These are phyloP conservation scores for Belonocnema kinseyi DNA, from an alignment of 1,140 invertebrate species.

Conservation along the genomic window DNA sequence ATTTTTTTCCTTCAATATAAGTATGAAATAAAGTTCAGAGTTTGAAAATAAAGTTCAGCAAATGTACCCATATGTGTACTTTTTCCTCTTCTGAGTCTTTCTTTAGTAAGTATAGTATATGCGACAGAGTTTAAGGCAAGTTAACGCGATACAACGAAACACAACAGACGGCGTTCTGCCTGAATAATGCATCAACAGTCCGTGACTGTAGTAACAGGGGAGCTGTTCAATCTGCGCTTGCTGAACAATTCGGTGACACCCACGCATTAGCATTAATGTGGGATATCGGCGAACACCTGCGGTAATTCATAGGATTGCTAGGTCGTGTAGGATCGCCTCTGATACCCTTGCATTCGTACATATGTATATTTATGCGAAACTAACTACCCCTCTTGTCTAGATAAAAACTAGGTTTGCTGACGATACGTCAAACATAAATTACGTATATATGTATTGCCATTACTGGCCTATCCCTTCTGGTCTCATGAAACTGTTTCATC, in stretches of 20 bases:
- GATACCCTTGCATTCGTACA: slow-evolving; percentile 45
- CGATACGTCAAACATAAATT: background rate
- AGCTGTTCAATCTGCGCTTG: slow-evolving; percentile 70
- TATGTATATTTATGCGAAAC: slow-evolving; percentile 49
- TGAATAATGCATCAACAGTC: slow-evolving; percentile 72
- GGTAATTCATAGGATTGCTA: slow-evolving; percentile 69
- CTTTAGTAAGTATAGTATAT: slow-evolving; percentile 33
- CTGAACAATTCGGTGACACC: slow-evolving; percentile 71
- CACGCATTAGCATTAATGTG: slow-evolving; percentile 70
- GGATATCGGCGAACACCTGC: slow-evolving; percentile 67
- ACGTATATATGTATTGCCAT: background rate
- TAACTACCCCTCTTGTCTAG: background rate
- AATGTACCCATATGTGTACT: too few species aligned
- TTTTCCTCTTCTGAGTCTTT: slow-evolving; percentile 33
- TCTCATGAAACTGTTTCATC: background rate
- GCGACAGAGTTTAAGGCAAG: slow-evolving; percentile 67
- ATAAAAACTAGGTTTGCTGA: slow-evolving; percentile 14
- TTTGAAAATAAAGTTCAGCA: too few species aligned
- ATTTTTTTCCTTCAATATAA: slow-evolving; percentile 47
- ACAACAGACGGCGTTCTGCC: slow-evolving; percentile 66
- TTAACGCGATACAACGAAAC: slow-evolving; percentile 67
- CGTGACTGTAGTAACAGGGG: slow-evolving; percentile 60
- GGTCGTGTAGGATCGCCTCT: slow-evolving; percentile 52
- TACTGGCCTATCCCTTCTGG: background rate
- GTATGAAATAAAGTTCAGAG: slow-evolving; percentile 38